These are phyloP conservation scores for Trichogramma pretiosum DNA, from an alignment of 1,140 invertebrate species.

Conservation along the genomic window DNA sequence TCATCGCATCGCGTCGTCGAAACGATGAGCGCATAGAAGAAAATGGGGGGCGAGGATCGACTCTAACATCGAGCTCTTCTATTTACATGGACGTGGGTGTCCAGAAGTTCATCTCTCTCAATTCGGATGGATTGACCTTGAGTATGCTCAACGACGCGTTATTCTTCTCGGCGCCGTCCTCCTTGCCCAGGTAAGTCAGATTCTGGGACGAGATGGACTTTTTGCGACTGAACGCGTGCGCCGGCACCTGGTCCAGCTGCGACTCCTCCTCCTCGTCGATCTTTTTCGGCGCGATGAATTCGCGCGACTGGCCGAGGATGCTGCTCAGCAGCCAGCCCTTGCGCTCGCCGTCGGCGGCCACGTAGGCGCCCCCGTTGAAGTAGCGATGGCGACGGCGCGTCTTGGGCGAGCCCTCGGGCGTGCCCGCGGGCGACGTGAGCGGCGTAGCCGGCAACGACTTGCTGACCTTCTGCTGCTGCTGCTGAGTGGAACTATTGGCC, in stretches of 20 bases:
- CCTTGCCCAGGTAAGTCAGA: conserved; percentile 41
- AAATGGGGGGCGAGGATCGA: too few relatives aligned
- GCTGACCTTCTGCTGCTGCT: conserved; percentile 41
- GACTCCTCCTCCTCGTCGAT: conserved; percentile 37
- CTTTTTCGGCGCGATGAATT: conserved; percentile 27
- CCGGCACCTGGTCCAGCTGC: conserved; percentile 20
- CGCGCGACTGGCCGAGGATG: conserved; percentile 41
- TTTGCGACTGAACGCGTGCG: conserved; percentile 30
- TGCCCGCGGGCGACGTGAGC: conserved; percentile 50
- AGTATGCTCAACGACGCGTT: conserved; percentile 27
- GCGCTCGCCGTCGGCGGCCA: conserved; percentile 23
- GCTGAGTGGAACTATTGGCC: neutral
- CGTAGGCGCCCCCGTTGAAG: conserved; percentile 43
- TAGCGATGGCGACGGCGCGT: conserved; percentile 43
- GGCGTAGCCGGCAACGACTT: conserved; percentile 63
- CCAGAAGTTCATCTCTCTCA: conserved; percentile 76
- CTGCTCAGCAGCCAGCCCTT: conserved; percentile 47
- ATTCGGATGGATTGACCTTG: conserved; percentile 59
- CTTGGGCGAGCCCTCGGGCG: conserved; percentile 49
- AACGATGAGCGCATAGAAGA: too few relatives aligned
- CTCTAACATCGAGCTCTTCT: too few relatives aligned
- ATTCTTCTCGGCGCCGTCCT: conserved; percentile 21
- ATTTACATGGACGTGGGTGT: conserved; percentile 72
- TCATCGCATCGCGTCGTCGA: too few relatives aligned
- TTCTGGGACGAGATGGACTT: conserved; percentile 45